phyloP scores from a whole-genome alignment of 2,797 vertebrate genomes.

The Toxotes lorentzi region DNA sequence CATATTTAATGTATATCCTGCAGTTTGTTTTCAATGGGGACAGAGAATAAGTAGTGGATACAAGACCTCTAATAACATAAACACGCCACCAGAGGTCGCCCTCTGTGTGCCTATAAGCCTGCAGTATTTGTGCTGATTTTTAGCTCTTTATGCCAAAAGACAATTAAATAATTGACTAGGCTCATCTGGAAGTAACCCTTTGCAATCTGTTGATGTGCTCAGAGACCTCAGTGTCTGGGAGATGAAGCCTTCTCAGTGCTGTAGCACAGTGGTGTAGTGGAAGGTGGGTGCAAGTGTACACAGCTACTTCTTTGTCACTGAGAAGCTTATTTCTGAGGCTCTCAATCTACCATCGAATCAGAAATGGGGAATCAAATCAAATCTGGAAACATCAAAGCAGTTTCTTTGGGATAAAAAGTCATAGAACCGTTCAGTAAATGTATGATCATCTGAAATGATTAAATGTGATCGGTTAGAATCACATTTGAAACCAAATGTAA shows the following conservation, averaged over 20 bases:
- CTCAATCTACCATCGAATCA: not conserved
- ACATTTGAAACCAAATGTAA: slow-evolving; percentile 24
- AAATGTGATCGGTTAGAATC: not conserved
- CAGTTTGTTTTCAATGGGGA: slow-evolving; percentile 18
- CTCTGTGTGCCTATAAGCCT: not conserved
- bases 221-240: not conserved
- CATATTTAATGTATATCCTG: slow-evolving; percentile 27
- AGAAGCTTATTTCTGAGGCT: not conserved
- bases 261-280: slow-evolving; percentile 8
- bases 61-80: not conserved
- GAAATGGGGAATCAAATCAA: not conserved
- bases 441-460: not conserved
- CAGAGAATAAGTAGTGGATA: slow-evolving; percentile 15
- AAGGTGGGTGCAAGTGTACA: not conserved
- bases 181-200: slow-evolving; percentile 22
- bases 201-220: slow-evolving; percentile 6
- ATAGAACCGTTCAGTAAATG: not conserved
- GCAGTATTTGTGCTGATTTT: slow-evolving; percentile 14
- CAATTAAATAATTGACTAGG: slow-evolving; percentile 12
- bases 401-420: slow-evolving; percentile 5
- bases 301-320: not conserved
- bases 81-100: slow-evolving; percentile 54
- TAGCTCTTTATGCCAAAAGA: not conserved
- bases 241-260: slow-evolving; percentile 6
- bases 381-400: not conserved